Evolutionary conservation across 2,113 vertebrate species (phyloP).

Genomic region (Pan paniscus): DNA sequence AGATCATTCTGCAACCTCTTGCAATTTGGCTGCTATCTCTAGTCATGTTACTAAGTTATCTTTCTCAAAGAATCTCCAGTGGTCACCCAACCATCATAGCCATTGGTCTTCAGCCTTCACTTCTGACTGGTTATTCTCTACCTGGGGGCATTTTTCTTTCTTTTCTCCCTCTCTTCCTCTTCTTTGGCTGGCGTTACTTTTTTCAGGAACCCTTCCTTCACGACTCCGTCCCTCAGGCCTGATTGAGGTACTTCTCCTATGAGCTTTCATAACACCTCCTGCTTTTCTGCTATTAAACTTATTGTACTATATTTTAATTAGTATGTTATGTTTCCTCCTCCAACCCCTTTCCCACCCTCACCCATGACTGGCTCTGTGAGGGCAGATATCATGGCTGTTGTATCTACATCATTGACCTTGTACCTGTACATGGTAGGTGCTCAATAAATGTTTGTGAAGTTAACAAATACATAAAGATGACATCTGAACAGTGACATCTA

Average conservation of each 20-base stretch:
- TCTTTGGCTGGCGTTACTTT: background rate
- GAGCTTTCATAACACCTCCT: background rate
- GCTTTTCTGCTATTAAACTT: background rate
- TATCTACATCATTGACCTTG: background rate
- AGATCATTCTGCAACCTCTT: background rate
- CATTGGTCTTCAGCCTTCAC: background rate
- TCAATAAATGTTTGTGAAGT: background rate
- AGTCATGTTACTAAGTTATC: background rate
- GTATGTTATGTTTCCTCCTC: too few species aligned
- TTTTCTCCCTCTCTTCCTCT: background rate
- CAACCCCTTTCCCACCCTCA: background rate
- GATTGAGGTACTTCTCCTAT: background rate
- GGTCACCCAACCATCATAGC: background rate
- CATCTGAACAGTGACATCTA: background rate
- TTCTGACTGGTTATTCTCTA: background rate
- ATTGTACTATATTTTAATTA: background rate
- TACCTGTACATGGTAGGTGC: background rate
- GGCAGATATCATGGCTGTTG: background rate
- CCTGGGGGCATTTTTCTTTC: background rate
- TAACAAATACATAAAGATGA: background rate
- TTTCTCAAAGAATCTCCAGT: background rate
- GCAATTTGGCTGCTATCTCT: background rate
- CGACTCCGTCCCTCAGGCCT: background rate
- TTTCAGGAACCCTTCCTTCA: background rate
- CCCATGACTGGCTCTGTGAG: background rate